Conservation (phyloP, 2,888 invertebrate species). For the Lomographa bimaculata region DNA sequence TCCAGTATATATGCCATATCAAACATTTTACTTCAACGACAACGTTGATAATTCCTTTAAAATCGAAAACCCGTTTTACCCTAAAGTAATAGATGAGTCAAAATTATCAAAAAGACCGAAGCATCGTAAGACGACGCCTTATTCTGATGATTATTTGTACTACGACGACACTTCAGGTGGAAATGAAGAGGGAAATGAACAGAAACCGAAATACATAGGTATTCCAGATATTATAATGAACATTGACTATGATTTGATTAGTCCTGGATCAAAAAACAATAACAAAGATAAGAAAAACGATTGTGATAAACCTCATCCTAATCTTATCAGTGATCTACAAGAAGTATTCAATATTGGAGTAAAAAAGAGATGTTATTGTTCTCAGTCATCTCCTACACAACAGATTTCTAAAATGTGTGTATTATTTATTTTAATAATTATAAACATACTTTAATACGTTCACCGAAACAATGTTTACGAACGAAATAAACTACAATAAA, state of each 20-base stretch:
- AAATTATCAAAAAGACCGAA: conserved; percentile 43
- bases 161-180: conserved; percentile 40
- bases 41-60: conserved; percentile 14
- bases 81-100: conserved; percentile 36
- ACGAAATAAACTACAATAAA: no score
- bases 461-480: no score
- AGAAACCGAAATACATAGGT: conserved; percentile 11
- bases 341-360: conserved; percentile 32
- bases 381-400: conserved; percentile 10
- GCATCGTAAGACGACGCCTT: conserved; percentile 40
- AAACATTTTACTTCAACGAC: conserved; percentile 42
- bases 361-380: conserved; percentile 43
- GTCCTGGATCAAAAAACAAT: conserved; percentile 4
- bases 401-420: no score
- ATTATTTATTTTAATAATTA: no score
- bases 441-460: no score
- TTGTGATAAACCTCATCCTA: conserved; percentile 8
- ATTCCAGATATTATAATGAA: conserved; percentile 27
- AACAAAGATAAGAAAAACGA: conserved; percentile 8
- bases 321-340: conserved; percentile 35
- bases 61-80: conserved; percentile 36
- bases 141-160: conserved; percentile 37
- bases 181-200: conserved; percentile 18
- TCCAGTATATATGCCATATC: conserved; percentile 47
- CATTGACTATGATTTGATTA: conserved; percentile 31